A percentile compares a stretch with the other conserved stretches of the same genome.
phyloP scores from a whole-genome alignment of 2,888 invertebrate genomes.

The Sphaerophoria rueppellii region DNA sequence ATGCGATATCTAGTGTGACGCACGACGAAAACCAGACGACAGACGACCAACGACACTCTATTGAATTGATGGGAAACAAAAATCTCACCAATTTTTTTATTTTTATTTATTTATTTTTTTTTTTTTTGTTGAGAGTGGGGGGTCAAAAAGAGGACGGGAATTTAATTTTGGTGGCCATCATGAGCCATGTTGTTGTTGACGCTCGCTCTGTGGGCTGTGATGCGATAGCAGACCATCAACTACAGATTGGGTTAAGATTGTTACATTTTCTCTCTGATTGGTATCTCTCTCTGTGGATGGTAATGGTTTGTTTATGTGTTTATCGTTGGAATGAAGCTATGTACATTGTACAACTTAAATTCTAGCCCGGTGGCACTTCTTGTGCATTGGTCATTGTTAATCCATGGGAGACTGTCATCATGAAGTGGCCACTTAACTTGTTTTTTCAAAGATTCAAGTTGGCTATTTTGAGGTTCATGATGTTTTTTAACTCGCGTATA shows the following conservation, averaged over 20 bases:
- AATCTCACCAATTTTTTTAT: constrained; percentile 1
- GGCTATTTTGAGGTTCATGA: constrained; percentile 72
- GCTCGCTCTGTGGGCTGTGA: too few species aligned
- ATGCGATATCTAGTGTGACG: too few species aligned
- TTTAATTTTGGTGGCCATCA: constrained; percentile 38
- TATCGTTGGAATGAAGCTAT: constrained; percentile 9
- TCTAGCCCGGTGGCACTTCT: constrained; percentile 53
- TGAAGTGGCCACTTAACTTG: constrained; percentile 66
- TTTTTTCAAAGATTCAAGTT: constrained; percentile 56
- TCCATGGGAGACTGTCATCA: constrained; percentile 72
- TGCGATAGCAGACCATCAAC: constrained; percentile 65
- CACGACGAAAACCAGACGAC: constrained; percentile 6
- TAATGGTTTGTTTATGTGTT: constrained; percentile 39
- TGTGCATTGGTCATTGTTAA: constrained; percentile 60
- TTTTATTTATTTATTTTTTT: not conserved
- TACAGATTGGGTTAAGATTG: constrained; percentile 72
- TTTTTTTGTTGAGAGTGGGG: constrained; percentile 19
- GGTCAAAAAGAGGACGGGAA: constrained; percentile 63
- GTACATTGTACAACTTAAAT: not conserved
- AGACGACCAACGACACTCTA: constrained; percentile 10
- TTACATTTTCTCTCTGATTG: constrained; percentile 73
- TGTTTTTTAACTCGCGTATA: constrained; percentile 56
- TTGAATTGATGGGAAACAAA: constrained; percentile 30
- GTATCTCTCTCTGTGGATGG: constrained; percentile 44
- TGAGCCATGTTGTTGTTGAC: not conserved